phyloP scores from a whole-genome alignment of 2,888 invertebrate species.

The Aphrophora alni region DNA sequence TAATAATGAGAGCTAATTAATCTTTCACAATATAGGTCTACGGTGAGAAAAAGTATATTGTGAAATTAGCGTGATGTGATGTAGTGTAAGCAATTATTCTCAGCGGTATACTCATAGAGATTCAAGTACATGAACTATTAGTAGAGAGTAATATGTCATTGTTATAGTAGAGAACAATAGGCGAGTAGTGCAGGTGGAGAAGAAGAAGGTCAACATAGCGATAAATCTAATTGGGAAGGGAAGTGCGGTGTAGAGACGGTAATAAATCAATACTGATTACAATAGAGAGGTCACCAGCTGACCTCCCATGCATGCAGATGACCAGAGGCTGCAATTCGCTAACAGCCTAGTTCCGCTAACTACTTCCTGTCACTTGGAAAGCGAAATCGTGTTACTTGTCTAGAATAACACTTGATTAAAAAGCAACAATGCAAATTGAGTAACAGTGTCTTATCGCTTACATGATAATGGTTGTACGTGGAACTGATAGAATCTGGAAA shows the following conservation, averaged over 20 bases:
- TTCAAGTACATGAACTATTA: background rate
- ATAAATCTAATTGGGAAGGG: constrained; percentile 5
- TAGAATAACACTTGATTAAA: background rate
- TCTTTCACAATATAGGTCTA: background rate
- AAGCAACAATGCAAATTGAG: background rate
- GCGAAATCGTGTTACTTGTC: background rate
- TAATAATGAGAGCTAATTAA: too few species aligned
- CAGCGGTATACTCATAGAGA: background rate
- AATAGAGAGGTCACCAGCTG: background rate
- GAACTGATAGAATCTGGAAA: background rate
- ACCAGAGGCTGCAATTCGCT: background rate
- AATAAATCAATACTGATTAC: constrained; percentile 9
- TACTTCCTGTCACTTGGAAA: constrained; percentile 9
- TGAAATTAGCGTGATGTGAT: background rate
- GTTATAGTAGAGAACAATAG: background rate
- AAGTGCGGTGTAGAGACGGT: background rate
- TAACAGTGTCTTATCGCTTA: background rate
- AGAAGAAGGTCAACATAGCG: background rate
- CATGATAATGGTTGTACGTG: background rate
- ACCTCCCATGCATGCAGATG: background rate
- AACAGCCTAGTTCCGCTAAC: background rate
- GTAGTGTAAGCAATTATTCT: background rate
- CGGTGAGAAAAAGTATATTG: background rate
- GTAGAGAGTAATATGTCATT: background rate
- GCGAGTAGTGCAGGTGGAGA: background rate